Evolutionary conservation across 2,888 invertebrate genomes (phyloP), one percentile per base, ranked within the genome.

Genomic region (Agrypnus murinus): DNA sequence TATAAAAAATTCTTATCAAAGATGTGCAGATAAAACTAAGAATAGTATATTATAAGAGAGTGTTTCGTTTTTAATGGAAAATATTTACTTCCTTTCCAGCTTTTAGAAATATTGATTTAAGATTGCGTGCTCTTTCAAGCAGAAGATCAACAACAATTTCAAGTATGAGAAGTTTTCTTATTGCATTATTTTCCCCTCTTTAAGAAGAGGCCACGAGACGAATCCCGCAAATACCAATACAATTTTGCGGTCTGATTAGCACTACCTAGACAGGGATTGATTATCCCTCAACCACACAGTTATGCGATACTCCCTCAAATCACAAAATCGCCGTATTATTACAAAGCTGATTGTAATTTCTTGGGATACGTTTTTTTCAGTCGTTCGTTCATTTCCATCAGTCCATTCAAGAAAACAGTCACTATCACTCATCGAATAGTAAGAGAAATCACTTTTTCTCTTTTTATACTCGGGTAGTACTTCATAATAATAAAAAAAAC

Each of bases 231-330:
- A 62, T 62, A 45, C n/a, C 36, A 34, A 15, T 12, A 45, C 60
- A 36, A 34, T 17, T 45, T 62, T 43, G 62, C 14, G 62, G 48
- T 62, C 62, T 38, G 48, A 62, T 62, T 62, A 62, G 48, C 34
- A 36, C 34, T 46, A 48, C 62, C 62, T 48, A 46, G 48, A 48
- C 45, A 19, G 19, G 25, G 36, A 48, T 62, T 48, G 19, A 14
- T 45, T 57, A 46, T 46, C 17, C 17, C n/a, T 10, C 12, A 15
- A 46, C 48, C 60, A 34, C 60, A 48, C 2, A 58, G 46, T 48
- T 45, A 62, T 36, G 60, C 31, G 31, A 43, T 59, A 43, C 43
- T 59, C 19, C 36, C 46, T 62, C n/a, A n/a, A 34, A 62, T 15
- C 48, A 31, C 12, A 3, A 48, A 48, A 48, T 31, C 10, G 48